Percentiles rank a stretch among this genome's conserved stretches.
These are phyloP conservation scores for Chrysaora quinquecirrha DNA, from an alignment of 30 jellyfish, hydroid and myxozoan species.

Conservation along the genomic window DNA sequence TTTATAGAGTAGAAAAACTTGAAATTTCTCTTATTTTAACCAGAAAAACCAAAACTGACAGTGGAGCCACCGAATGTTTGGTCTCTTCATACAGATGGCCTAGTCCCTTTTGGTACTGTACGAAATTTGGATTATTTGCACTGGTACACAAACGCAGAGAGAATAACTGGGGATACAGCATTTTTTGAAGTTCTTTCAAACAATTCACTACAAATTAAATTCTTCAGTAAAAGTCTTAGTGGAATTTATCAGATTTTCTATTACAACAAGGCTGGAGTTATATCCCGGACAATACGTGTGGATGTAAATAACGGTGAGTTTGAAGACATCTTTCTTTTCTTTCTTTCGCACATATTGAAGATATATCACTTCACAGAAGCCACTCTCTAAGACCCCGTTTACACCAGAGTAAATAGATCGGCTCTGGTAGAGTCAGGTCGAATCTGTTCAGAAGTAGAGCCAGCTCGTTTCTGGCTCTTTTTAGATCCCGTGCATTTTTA, in stretches of 20 bases:
- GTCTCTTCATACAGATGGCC: slow-evolving; percentile 13
- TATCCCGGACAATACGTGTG: slow-evolving; percentile 47
- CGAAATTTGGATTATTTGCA: slow-evolving; percentile 10
- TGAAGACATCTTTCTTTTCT: too few relatives aligned
- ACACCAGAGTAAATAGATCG: too few relatives aligned
- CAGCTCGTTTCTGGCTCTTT: too few relatives aligned
- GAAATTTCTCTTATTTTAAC: background rate
- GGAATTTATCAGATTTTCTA: slow-evolving; percentile 57
- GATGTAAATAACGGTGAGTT: slow-evolving; percentile 25
- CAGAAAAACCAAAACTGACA: slow-evolving; percentile 47
- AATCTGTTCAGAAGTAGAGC: too few relatives aligned
- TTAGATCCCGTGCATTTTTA: too few relatives aligned
- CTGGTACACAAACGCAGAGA: slow-evolving; percentile 72
- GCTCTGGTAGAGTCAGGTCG: too few relatives aligned
- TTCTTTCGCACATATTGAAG: too few relatives aligned
- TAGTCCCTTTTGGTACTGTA: slow-evolving; percentile 36
- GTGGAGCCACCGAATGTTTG: slow-evolving; percentile 17
- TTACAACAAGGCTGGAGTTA: slow-evolving; percentile 29
- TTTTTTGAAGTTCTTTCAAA: slow-evolving; percentile 14
- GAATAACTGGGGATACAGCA: background rate
- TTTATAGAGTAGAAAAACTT: too few relatives aligned
- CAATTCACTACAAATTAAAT: slow-evolving; percentile 1
- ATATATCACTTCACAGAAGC: too few relatives aligned
- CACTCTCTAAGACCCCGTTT: too few relatives aligned
- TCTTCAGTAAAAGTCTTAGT: slow-evolving; percentile 11